phyloP scores from a whole-genome alignment of 2,888 invertebrate genomes.

The Dioctria rufipes region DNA sequence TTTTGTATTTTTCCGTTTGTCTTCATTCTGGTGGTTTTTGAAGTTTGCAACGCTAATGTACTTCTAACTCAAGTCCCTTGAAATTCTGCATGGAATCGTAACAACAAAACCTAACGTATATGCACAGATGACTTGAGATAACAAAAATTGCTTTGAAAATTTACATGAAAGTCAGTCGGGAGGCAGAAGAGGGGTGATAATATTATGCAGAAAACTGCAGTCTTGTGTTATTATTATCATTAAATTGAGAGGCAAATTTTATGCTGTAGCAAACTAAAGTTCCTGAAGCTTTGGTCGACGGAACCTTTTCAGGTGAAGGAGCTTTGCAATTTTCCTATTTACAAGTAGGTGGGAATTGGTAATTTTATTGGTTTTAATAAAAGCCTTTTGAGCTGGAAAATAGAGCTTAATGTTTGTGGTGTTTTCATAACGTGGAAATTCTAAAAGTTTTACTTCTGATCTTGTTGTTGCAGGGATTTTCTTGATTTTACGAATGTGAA shows the following conservation, averaged over 20 bases:
- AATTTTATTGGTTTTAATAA: constrained; percentile 8
- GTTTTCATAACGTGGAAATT: neutral
- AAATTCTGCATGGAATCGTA: too few relatives aligned
- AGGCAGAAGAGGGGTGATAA: neutral
- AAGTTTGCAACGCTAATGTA: too few relatives aligned
- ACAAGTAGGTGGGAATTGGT: neutral
- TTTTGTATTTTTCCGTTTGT: too few relatives aligned
- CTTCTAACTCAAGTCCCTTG: too few relatives aligned
- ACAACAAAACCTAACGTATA: too few relatives aligned
- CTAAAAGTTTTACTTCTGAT: too few relatives aligned
- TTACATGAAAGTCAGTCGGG: constrained; percentile 9
- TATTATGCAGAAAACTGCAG: constrained; percentile 36
- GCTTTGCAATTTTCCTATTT: neutral
- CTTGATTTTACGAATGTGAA: too few relatives aligned
- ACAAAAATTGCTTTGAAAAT: constrained; percentile 23
- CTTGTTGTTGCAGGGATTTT: too few relatives aligned
- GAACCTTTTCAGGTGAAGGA: neutral
- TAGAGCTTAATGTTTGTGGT: neutral
- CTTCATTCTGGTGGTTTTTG: too few relatives aligned
- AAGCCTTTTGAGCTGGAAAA: neutral
- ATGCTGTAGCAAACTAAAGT: constrained; percentile 21
- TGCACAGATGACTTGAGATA: neutral
- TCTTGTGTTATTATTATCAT: constrained; percentile 32
- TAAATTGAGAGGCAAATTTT: constrained; percentile 27
- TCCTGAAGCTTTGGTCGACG: neutral